A percentile compares a stretch with the other conserved stretches of the same genome.
Conservation (phyloP, 1,140 invertebrate species). For the Plutomurus gul region DNA sequence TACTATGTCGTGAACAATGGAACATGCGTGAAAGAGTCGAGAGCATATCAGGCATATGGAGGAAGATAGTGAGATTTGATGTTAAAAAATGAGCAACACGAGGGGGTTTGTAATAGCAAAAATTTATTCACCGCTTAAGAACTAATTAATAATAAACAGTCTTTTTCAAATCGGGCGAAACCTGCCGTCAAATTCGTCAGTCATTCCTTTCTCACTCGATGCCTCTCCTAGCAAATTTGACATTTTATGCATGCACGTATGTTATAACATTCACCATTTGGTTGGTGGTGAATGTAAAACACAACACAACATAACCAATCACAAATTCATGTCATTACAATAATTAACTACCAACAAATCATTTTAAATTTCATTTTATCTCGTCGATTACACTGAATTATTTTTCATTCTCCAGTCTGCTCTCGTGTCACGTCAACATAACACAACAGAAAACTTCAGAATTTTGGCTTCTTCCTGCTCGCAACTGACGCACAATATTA, state of each 20-base stretch:
- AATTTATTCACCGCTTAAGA: slow-evolving; percentile 36
- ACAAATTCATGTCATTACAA: background rate
- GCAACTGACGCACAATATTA: too few relatives aligned
- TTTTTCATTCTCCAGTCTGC: too few relatives aligned
- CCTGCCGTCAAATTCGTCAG: slow-evolving; percentile 38
- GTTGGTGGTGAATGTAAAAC: background rate
- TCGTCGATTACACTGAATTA: background rate
- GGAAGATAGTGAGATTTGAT: background rate
- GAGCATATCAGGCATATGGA: too few relatives aligned
- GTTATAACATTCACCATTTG: background rate
- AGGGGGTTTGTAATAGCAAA: slow-evolving; percentile 11
- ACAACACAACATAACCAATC: slow-evolving; percentile 25
- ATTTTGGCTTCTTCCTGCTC: too few relatives aligned
- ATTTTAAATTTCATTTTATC: background rate
- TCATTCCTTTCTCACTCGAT: slow-evolving; percentile 34
- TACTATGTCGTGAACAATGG: too few relatives aligned
- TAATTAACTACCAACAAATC: background rate
- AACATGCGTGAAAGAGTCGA: too few relatives aligned
- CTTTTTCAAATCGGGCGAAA: slow-evolving; percentile 47
- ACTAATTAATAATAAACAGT: slow-evolving; percentile 47
- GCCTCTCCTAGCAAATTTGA: slow-evolving; percentile 25
- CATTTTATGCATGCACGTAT: background rate
- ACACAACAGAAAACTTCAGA: too few relatives aligned
- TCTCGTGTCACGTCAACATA: too few relatives aligned
- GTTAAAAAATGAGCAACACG: too few relatives aligned